Base-by-base conservation (phyloP, 2,888 invertebrate genomes). In the Epinotia nisella region DNA sequence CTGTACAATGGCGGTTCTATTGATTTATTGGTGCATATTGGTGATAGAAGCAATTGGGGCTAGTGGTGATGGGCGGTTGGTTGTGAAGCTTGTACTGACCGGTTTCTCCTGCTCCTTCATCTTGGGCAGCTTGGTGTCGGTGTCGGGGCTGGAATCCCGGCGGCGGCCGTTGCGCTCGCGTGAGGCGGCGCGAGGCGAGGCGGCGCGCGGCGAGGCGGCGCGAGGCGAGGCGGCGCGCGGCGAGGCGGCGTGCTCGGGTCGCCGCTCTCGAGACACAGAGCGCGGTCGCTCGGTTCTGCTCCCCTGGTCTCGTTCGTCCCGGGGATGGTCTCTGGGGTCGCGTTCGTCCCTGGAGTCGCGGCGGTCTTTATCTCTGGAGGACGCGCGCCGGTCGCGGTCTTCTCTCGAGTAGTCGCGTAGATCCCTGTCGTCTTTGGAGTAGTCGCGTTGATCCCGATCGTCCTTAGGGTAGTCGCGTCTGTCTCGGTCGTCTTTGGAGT, bases 91-190 rank as follows among this genome's bases (percentile, higher is more conserved):
- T 45, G 55, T 77, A 91, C 95, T 91, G 89, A 96, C 96, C 85
- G 96, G 96, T 89, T 96, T 95, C 85, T 96, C 95, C 78, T 95
- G 95, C 87, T 96, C 96, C 85, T 95, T 95, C 82, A 96, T 90
- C 89, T 96, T 96, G 83, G 97, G 96, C 95, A 97, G 94, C 79
- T 89, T 85, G 75, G 83, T 87, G 1, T 90, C 90, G 75, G 83
- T 87, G 1, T 90, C 90, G 0, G 89, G 90, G 19, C 77, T 73
- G n/a, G 84, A 82, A 71, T 88, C 87, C 76, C 77, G 15, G 82
- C 76, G 19, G 73, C 87, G 85, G 9, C 90, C 90, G 81, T 91
- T 92, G 71, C 80, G 17, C 79, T 2, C 80, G 75, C 35, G 76
- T 76, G 13, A 13, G 21, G 76, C 78, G n/a, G n/a, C n/a, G n/a